Percentiles rank a stretch among this genome's conserved stretches.
phyloP scores from a whole-genome alignment of 1,140 invertebrate species.

The Lordiphosa collinella region DNA sequence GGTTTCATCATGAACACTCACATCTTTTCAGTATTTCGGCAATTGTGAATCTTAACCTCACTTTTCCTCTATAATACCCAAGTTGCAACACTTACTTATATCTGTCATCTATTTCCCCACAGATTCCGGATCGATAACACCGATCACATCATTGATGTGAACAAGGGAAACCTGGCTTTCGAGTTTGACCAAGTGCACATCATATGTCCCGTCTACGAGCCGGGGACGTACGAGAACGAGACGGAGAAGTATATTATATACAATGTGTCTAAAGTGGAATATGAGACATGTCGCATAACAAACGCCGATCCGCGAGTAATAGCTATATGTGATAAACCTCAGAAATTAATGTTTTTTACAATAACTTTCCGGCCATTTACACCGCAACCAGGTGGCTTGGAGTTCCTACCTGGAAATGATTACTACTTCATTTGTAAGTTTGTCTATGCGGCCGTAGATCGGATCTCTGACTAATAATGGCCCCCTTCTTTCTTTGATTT shows the following conservation, averaged over 20 bases:
- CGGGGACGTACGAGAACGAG: constrained; percentile 92
- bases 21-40: too few relatives aligned
- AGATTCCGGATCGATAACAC: constrained; percentile 99
- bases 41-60: too few relatives aligned
- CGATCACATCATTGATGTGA: constrained; percentile 97
- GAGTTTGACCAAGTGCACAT: constrained; percentile 98
- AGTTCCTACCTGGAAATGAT: constrained; percentile 96
- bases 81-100: too few relatives aligned
- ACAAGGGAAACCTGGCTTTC: constrained; percentile 94
- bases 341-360: constrained; percentile 96
- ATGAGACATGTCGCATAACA: constrained; percentile 96
- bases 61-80: too few relatives aligned
- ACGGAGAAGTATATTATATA: constrained; percentile 97
- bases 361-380: constrained; percentile 98
- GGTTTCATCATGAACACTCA: too few relatives aligned
- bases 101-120: constrained; percentile 27
- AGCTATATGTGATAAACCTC: constrained; percentile 96
- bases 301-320: constrained; percentile 95
- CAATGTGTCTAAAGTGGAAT: constrained; percentile 97
- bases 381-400: constrained; percentile 95
- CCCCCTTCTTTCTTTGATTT: constrained; percentile 16
- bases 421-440: constrained; percentile 96
- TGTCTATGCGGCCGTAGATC: background rate
- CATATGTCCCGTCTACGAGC: constrained; percentile 94
- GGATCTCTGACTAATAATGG: background rate